These are phyloP conservation scores for Atta texana DNA, from an alignment of 1,140 invertebrate species.

Conservation along the genomic window DNA sequence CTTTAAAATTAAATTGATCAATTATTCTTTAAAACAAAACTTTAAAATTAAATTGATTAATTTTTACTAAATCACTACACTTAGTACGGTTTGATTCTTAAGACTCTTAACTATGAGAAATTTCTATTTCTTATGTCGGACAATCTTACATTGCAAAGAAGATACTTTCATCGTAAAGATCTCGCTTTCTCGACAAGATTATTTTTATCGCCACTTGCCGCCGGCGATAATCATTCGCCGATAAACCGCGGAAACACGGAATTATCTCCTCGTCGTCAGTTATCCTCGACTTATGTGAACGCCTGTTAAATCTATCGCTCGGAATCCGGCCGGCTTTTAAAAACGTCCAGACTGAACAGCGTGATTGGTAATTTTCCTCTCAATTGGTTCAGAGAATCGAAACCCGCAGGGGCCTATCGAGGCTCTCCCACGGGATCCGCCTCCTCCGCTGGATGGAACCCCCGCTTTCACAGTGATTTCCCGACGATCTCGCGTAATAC, in stretches of 20 bases:
- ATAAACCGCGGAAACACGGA: background rate
- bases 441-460: constrained; percentile 53
- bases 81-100: background rate
- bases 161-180: background rate
- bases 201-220: constrained; percentile 15
- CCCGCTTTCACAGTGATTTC: constrained; percentile 65
- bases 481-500: constrained; percentile 66
- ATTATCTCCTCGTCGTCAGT: constrained; percentile 15
- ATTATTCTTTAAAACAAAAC: background rate
- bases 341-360: constrained; percentile 70
- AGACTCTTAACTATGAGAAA: no score
- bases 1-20: constrained; percentile 6
- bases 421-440: constrained; percentile 57
- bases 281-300: constrained; percentile 38
- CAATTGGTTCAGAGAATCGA: constrained; percentile 78
- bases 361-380: constrained; percentile 78
- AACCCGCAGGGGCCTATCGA: constrained; percentile 73
- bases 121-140: background rate
- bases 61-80: background rate
- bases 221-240: constrained; percentile 31
- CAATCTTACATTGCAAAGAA: background rate
- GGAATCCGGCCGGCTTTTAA: constrained; percentile 69
- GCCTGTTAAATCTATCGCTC: constrained; percentile 62
- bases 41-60: background rate
- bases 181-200: background rate